Conservation (phyloP, 2,888 invertebrate genomes). For the Sarcophaga carnaria region DNA sequence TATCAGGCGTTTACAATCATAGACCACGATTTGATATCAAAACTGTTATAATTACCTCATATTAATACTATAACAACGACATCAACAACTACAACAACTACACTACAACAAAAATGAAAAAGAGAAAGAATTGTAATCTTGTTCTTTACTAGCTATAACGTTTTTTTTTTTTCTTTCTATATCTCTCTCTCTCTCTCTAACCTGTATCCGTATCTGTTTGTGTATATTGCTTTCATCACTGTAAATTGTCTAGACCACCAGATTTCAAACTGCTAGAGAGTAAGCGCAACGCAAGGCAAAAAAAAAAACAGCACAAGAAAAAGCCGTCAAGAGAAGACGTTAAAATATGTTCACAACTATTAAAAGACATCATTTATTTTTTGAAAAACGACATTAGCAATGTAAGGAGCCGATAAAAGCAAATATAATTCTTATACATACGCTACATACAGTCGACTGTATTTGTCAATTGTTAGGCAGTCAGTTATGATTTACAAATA, state of each 20-base stretch:
- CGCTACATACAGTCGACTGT: slow-evolving; percentile 4
- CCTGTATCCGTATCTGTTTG: too few species aligned
- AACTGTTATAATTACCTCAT: slow-evolving; percentile 69
- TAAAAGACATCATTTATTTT: slow-evolving; percentile 61
- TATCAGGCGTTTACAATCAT: slow-evolving; percentile 3
- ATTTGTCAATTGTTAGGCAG: not conserved
- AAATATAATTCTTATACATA: slow-evolving; percentile 37
- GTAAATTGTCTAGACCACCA: slow-evolving; percentile 66
- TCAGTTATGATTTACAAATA: too few species aligned
- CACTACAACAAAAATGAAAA: not conserved
- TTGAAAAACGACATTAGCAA: slow-evolving; percentile 52
- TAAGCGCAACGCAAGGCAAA: not conserved
- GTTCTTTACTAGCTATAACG: not conserved
- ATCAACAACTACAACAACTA: not conserved
- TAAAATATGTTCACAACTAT: slow-evolving; percentile 58
- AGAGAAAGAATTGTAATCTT: slow-evolving; percentile 43
- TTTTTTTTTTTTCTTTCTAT: not conserved
- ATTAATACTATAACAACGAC: slow-evolving; percentile 47
- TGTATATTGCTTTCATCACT: slow-evolving; percentile 19
- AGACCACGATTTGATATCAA: slow-evolving; percentile 29
- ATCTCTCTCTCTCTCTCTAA: too few species aligned
- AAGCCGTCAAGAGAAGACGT: slow-evolving; percentile 9
- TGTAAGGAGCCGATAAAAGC: slow-evolving; percentile 53
- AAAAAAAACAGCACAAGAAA: slow-evolving; percentile 15
- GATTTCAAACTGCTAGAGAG: slow-evolving; percentile 26